phyloP scores from a whole-genome alignment of 1,140 invertebrate genomes.

The Telenomus remus region DNA sequence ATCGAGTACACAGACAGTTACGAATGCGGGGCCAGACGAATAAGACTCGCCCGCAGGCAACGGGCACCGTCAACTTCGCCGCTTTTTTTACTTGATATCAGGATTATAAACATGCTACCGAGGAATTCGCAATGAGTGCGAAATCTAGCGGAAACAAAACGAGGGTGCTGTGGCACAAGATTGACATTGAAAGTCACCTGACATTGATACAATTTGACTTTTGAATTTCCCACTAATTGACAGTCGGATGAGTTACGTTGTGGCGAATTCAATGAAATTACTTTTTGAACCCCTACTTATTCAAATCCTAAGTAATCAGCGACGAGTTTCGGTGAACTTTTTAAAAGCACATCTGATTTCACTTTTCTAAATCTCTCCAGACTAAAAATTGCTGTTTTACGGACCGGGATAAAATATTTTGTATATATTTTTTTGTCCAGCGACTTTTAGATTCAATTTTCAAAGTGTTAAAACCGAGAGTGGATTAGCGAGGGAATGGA shows the following conservation, averaged over 20 bases:
- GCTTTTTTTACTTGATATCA: slow-evolving; percentile 27
- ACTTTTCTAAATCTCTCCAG: no score
- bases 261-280: no score
- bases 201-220: slow-evolving; percentile 26
- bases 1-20: slow-evolving; percentile 24
- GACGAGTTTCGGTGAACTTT: no score
- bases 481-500: slow-evolving; percentile 27
- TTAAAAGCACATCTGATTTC: no score
- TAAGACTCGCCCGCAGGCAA: slow-evolving; percentile 2
- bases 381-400: neutral
- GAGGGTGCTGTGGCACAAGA: slow-evolving; percentile 15
- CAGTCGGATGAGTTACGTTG: neutral
- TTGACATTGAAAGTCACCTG: slow-evolving; percentile 38
- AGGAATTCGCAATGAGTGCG: slow-evolving; percentile 27
- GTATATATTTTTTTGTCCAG: neutral
- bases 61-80: slow-evolving; percentile 8
- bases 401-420: no score
- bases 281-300: no score
- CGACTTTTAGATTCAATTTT: slow-evolving; percentile 18
- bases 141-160: slow-evolving; percentile 38
- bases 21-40: slow-evolving; percentile 17
- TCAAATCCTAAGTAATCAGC: no score
- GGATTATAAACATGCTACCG: slow-evolving; percentile 30
- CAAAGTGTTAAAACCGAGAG: slow-evolving; percentile 8
- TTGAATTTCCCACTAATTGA: slow-evolving; percentile 15